These are phyloP conservation scores for Propithecus deckenii DNA, from an alignment of 2,797 vertebrate genomes.

Conservation along the genomic window DNA sequence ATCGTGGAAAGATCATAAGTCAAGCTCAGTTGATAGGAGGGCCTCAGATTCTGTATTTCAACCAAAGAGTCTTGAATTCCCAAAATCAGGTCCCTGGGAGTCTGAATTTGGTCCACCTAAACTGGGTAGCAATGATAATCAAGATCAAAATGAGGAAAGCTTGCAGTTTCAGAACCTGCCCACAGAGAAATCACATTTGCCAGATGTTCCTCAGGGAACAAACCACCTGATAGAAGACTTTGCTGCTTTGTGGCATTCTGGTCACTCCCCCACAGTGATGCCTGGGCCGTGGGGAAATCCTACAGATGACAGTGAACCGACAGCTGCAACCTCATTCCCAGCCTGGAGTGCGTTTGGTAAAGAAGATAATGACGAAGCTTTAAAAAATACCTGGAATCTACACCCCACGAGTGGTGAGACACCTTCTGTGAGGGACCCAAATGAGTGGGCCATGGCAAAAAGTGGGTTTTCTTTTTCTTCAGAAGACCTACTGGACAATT, in stretches of 20 bases:
- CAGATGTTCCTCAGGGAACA: conserved; percentile 61
- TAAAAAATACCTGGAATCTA: conserved; percentile 80
- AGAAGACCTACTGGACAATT: conserved; percentile 61
- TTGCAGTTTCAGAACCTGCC: conserved; percentile 54
- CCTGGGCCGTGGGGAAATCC: conserved; percentile 78
- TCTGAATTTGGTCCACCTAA: conserved; percentile 65
- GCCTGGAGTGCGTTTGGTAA: conserved; percentile 80
- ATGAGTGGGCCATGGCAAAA: conserved; percentile 79
- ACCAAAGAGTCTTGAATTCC: conserved; percentile 76
- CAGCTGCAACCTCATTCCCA: conserved; percentile 50
- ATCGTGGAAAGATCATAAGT: conserved; percentile 83
- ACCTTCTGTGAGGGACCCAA: conserved; percentile 55
- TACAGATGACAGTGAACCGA: conserved; percentile 36
- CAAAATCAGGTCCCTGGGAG: conserved; percentile 77
- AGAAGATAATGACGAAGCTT: conserved; percentile 69
- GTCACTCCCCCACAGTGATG: conserved; percentile 48
- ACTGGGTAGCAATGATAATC: neutral
- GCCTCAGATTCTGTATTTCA: conserved; percentile 83
- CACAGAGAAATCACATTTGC: neutral
- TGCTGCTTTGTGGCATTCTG: conserved; percentile 80
- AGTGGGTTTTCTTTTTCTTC: conserved; percentile 77
- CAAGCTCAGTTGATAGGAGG: conserved; percentile 79
- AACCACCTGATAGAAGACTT: conserved; percentile 79
- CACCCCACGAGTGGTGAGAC: conserved; percentile 66
- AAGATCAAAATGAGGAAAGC: conserved; percentile 51